A percentile compares a stretch with the other conserved stretches of the same genome.
phyloP scores from a whole-genome alignment of 2,888 invertebrate genomes.

The Lomographa bimaculata region DNA sequence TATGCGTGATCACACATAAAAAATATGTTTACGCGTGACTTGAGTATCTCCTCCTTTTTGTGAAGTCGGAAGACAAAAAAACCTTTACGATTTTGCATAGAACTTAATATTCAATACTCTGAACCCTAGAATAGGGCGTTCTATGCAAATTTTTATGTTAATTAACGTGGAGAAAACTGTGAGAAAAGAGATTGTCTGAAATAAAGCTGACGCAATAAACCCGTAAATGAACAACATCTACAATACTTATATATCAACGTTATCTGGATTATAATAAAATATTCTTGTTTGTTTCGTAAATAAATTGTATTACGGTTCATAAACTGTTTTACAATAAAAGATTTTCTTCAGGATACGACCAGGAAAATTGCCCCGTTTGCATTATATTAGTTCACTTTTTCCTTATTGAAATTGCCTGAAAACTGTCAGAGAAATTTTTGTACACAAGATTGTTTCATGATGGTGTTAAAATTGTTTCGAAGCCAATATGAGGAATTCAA shows the following conservation, averaged over 20 bases:
- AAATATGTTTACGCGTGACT: too few relatives aligned
- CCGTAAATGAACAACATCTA: too few relatives aligned
- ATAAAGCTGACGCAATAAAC: neutral
- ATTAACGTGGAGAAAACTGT: too few relatives aligned
- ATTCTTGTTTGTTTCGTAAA: constrained; percentile 10
- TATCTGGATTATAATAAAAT: constrained; percentile 1
- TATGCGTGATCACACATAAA: too few relatives aligned
- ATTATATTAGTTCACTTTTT: constrained; percentile 21
- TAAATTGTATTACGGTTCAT: constrained; percentile 13
- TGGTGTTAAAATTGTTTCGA: constrained; percentile 16
- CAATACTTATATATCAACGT: too few relatives aligned
- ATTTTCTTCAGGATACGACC: constrained; percentile 8
- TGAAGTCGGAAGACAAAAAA: too few relatives aligned
- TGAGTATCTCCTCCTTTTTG: too few relatives aligned
- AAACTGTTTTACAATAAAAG: constrained; percentile 18
- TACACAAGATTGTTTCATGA: constrained; percentile 13
- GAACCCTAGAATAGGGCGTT: too few relatives aligned
- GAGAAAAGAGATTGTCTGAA: too few relatives aligned
- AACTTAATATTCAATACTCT: too few relatives aligned
- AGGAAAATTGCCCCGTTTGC: constrained; percentile 21
- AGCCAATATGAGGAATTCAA: constrained; percentile 19
- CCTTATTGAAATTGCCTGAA: constrained; percentile 23
- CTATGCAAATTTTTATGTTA: too few relatives aligned
- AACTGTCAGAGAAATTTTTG: constrained; percentile 12
- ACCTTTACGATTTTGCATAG: too few relatives aligned